Percentiles rank a stretch among this genome's conserved stretches.
Conservation (phyloP, 2,797 vertebrate species). For the Argya squamiceps region DNA sequence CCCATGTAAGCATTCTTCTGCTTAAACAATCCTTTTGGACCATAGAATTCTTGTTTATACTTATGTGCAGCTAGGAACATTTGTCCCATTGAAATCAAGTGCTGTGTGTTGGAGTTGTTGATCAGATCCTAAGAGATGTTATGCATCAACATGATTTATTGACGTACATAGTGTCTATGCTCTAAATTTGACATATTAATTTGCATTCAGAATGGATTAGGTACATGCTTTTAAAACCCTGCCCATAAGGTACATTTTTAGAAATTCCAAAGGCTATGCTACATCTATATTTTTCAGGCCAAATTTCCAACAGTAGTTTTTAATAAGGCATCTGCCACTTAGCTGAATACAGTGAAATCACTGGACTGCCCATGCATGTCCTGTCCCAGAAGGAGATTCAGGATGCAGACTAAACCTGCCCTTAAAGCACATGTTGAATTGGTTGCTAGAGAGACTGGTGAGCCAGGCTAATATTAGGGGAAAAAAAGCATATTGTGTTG, state of each 20-base stretch:
- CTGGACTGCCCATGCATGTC: not conserved
- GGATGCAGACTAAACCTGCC: not conserved
- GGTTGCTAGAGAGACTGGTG: not conserved
- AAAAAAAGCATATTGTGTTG: not conserved
- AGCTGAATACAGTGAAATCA: not conserved
- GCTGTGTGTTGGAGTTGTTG: not conserved
- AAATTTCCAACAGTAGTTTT: not conserved
- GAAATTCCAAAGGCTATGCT: not conserved
- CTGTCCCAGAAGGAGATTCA: not conserved
- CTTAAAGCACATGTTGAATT: not conserved
- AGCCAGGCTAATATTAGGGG: not conserved
- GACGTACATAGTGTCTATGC: accelerated
- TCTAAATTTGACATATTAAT: not conserved
- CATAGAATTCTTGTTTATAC: conserved; percentile 3
- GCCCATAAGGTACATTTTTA: conserved; percentile 5
- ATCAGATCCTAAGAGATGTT: not conserved
- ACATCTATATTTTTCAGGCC: not conserved
- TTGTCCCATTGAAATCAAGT: not conserved
- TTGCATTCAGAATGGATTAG: not conserved
- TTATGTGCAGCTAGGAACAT: not conserved
- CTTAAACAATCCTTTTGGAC: not conserved
- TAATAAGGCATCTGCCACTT: not conserved
- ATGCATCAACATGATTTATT: not conserved
- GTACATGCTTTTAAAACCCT: conserved; percentile 1
- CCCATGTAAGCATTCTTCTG: not conserved